These are phyloP conservation scores for Nycticorax nycticorax DNA, from an alignment of 2,113 vertebrate genomes.

Conservation along the genomic window DNA sequence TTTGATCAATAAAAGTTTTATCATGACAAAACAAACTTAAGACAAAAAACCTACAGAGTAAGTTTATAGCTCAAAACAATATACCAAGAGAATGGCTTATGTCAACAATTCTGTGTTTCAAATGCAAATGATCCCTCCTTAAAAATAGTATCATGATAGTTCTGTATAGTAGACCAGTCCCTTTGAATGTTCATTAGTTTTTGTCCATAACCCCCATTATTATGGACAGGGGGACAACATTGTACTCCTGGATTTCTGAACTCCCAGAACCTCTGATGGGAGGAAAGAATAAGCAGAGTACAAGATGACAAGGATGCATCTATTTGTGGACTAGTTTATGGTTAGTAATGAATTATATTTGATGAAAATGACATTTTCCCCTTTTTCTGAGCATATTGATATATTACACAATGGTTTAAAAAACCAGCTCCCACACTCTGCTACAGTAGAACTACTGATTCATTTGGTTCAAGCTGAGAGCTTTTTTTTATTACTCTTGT, in stretches of 20 bases:
- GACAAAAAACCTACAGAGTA: background rate
- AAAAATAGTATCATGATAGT: background rate
- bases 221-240: background rate
- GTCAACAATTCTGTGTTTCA: background rate
- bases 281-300: background rate
- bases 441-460: background rate
- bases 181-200: background rate
- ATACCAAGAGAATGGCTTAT: background rate
- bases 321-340: background rate
- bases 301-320: background rate
- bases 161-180: background rate
- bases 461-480: background rate
- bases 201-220: background rate
- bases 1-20: constrained; percentile 13
- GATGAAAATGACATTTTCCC: background rate
- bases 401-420: background rate
- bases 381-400: background rate
- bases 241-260: background rate
- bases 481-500: constrained; percentile 3
- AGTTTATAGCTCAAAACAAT: background rate
- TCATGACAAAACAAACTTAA: constrained; percentile 11
- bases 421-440: background rate
- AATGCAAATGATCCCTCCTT: background rate
- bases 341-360: background rate
- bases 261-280: background rate